Percentiles rank a stretch among this genome's conserved stretches.
Evolutionary conservation across 2,888 invertebrate genomes (phyloP).

Genomic region (Aphrophora alni): DNA sequence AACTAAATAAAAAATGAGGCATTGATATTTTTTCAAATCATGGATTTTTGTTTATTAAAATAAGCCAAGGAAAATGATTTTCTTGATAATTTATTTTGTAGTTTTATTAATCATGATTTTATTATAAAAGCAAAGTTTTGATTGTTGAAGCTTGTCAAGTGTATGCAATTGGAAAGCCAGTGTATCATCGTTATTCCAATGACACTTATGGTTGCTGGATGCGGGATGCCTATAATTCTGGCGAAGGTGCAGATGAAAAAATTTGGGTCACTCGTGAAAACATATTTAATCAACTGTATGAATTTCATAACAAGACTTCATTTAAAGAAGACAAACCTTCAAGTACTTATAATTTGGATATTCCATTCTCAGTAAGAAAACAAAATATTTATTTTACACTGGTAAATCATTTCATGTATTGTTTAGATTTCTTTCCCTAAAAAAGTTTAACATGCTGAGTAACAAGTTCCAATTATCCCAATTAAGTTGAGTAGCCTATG

Average conservation of each 20-base stretch:
- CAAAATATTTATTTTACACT: too few species aligned
- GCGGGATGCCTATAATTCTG: constrained; percentile 67
- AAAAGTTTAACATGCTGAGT: too few species aligned
- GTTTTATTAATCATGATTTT: too few species aligned
- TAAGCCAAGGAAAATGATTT: too few species aligned
- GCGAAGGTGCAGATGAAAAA: constrained; percentile 67
- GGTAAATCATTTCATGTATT: constrained; percentile 3
- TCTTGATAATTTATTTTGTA: too few species aligned
- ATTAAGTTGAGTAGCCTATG: too few species aligned
- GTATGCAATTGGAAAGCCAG: constrained; percentile 92
- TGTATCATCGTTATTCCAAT: constrained; percentile 82
- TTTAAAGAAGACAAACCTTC: constrained; percentile 61
- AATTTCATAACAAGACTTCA: constrained; percentile 76
- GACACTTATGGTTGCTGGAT: constrained; percentile 69
- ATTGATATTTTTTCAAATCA: too few species aligned
- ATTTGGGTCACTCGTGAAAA: constrained; percentile 85
- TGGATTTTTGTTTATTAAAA: too few species aligned
- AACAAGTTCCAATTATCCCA: too few species aligned
- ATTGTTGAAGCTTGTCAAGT: constrained; percentile 77
- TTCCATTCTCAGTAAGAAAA: constrained; percentile 58
- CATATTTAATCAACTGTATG: constrained; percentile 74
- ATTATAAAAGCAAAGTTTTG: background rate
- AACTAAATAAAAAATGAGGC: too few species aligned
- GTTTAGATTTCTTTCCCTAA: background rate
- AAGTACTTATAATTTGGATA: constrained; percentile 55